phyloP scores from a whole-genome alignment of 1,140 invertebrate species.

The Caenorhabditis remanei region DNA sequence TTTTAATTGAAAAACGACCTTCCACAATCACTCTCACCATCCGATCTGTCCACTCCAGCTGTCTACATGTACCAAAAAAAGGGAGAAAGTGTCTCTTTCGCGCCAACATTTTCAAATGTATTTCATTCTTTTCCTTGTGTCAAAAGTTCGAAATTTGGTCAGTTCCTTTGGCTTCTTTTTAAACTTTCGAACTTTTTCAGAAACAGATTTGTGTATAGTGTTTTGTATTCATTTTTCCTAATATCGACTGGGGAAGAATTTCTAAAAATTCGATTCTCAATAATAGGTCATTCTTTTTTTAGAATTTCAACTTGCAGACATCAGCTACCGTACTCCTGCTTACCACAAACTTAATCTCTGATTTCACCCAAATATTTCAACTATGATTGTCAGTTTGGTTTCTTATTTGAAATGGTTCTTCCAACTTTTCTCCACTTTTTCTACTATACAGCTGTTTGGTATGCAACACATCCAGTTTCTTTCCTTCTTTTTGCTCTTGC shows the following conservation, averaged over 20 bases:
- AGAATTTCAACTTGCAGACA: no score
- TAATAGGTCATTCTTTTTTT: background rate
- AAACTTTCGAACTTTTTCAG: no score
- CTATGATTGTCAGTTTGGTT: no score
- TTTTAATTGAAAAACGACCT: conserved; percentile 2
- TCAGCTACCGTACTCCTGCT: no score
- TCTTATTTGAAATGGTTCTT: background rate
- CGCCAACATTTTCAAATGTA: background rate
- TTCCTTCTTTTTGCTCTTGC: conserved; percentile 25
- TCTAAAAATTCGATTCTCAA: no score
- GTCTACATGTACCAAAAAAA: conserved; percentile 7
- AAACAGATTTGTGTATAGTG: no score
- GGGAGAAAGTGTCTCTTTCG: conserved; percentile 1
- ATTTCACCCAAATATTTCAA: no score
- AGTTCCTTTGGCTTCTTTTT: background rate
- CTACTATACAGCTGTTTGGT: conserved; percentile 26
- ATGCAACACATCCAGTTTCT: conserved; percentile 26
- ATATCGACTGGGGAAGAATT: no score
- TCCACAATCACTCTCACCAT: conserved; percentile 3
- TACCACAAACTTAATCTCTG: no score
- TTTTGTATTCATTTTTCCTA: no score
- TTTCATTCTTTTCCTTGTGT: background rate
- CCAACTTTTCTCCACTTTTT: conserved; percentile 2
- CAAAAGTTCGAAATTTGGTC: background rate
- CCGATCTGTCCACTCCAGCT: conserved; percentile 19